Percentiles rank a stretch among this genome's conserved stretches.
Evolutionary conservation across 2,113 vertebrate genomes (phyloP).

Genomic region (Callospermophilus lateralis): DNA sequence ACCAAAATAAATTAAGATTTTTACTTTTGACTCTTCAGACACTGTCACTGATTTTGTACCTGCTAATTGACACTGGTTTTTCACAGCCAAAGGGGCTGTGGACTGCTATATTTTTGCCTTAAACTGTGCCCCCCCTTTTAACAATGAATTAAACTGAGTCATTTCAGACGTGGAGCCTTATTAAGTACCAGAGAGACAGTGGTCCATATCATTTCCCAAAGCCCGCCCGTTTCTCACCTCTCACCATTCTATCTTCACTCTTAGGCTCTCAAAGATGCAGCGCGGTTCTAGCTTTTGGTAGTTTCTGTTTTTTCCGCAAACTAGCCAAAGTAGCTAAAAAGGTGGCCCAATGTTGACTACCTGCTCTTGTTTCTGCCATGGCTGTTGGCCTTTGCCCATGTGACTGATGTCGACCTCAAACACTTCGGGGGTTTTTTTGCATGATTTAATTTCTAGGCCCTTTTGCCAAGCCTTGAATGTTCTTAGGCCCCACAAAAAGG

Average conservation of each 20-base stretch:
- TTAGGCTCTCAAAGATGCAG: background rate
- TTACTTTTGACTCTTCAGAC: constrained; percentile 8
- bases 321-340: background rate
- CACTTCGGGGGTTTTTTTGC: constrained; percentile 57
- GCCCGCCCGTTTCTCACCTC: background rate
- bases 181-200: background rate
- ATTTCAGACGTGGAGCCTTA: background rate
- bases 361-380: constrained; percentile 47
- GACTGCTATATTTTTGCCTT: background rate
- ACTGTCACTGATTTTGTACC: background rate
- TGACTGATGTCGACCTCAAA: constrained; percentile 50
- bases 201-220: background rate
- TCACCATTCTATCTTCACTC: background rate
- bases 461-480: background rate
- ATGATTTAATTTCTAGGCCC: constrained; percentile 51
- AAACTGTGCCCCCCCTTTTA: background rate
- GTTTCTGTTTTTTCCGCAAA: constrained; percentile 11
- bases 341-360: constrained; percentile 38
- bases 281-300: background rate
- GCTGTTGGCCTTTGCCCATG: constrained; percentile 70
- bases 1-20: background rate
- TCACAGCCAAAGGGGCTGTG: background rate
- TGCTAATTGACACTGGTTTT: background rate
- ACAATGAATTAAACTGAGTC: constrained; percentile 23
- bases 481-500: constrained; percentile 63